Evolutionary conservation across 2,797 vertebrate species (phyloP).

Genomic region (Sparus aurata): DNA sequence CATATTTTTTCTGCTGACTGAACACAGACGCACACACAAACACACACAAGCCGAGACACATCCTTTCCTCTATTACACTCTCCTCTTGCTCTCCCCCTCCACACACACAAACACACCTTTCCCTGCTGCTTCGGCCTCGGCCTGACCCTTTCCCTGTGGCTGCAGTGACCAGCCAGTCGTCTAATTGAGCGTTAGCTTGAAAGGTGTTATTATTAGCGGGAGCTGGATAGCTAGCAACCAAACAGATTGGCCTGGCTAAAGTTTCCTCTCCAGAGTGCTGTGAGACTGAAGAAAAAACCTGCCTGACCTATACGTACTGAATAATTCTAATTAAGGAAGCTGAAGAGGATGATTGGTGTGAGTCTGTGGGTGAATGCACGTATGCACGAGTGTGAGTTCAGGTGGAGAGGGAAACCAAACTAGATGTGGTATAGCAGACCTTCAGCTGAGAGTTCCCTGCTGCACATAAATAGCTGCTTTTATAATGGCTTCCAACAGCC

Average conservation of each 20-base stretch:
- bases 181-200: conserved; percentile 57
- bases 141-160: conserved; percentile 56
- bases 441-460: conserved; percentile 9
- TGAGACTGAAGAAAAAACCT: neutral
- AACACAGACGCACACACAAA: conserved; percentile 50
- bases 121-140: conserved; percentile 48
- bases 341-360: neutral
- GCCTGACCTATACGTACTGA: conserved; percentile 3
- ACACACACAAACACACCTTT: conserved; percentile 30
- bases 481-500: conserved; percentile 21
- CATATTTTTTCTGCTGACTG: conserved; percentile 67
- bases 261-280: conserved; percentile 36
- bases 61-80: conserved; percentile 42
- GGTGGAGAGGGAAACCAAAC: neutral
- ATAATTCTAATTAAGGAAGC: conserved; percentile 9
- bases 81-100: neutral
- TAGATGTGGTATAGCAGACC: neutral
- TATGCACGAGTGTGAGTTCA: neutral
- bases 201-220: conserved; percentile 59
- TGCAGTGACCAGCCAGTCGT: conserved; percentile 56
- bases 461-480: conserved; percentile 39
- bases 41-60: conserved; percentile 9
- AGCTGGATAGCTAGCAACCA: conserved; percentile 37
- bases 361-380: conserved; percentile 22
- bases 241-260: conserved; percentile 47